Percentiles rank a stretch among this genome's conserved stretches.
These are phyloP conservation scores for Aphaenogaster rudis DNA, from an alignment of 1,140 invertebrate genomes.

Conservation along the genomic window DNA sequence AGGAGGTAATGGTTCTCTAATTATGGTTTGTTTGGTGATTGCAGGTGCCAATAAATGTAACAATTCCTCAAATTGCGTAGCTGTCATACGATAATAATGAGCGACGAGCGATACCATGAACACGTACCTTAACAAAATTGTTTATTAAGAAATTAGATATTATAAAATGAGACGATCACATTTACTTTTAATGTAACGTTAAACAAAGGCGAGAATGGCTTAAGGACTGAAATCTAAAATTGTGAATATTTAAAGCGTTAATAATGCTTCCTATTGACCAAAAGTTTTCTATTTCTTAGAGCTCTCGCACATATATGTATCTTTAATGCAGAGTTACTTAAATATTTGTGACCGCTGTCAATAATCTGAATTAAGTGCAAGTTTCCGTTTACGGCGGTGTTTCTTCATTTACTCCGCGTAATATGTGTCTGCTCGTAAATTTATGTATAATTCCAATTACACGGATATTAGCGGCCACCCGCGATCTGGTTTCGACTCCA, in stretches of 20 bases:
- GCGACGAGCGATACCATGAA: too few species aligned
- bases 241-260: background rate
- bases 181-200: background rate
- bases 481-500: constrained; percentile 17
- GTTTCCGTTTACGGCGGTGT: background rate
- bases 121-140: background rate
- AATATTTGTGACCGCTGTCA: background rate
- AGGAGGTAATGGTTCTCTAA: too few species aligned
- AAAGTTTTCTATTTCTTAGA: background rate
- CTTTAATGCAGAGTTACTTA: background rate
- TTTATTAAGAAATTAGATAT: background rate
- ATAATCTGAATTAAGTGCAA: background rate
- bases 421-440: background rate
- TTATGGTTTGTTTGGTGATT: too few species aligned
- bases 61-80: too few species aligned
- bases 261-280: background rate
- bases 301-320: background rate
- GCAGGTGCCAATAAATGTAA: too few species aligned
- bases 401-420: background rate
- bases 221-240: background rate
- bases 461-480: constrained; percentile 1
- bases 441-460: constrained; percentile 38
- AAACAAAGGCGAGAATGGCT: too few species aligned
- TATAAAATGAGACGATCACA: background rate
- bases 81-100: too few species aligned